Evolutionary conservation across 1,140 invertebrate species (phyloP), one percentile per base, ranked within the genome.

Genomic region (Thrips palmi): DNA sequence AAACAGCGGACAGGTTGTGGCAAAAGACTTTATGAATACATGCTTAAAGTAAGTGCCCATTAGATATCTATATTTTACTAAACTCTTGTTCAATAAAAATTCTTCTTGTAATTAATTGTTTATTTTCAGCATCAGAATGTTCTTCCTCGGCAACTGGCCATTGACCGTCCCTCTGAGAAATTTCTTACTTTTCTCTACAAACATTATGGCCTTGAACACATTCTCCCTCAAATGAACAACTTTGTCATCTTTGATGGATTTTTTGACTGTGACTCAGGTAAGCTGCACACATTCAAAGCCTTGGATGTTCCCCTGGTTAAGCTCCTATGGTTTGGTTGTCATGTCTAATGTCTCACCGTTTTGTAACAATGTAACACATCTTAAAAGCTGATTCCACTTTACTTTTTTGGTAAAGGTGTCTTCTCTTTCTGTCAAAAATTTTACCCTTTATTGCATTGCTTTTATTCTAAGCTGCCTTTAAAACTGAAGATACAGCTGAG

Each of bases 151-250:
- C 72, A 85, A 54, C 59, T 92, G 39, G 86, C 88, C 1, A 80
- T 94, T 43, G 88, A 94, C 56, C 67, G 82, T 36, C 89, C 89
- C 0, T 91, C 86, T 0, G 67, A 74, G 20, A 92, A 91, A 54
- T 78, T 92, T 46, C 59, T 86, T 25, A 67, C 66, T 14, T 94
- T 94, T 55, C 57, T 94, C 1, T 59, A 62, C 8, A 89, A 87
- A 55, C 77, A 92, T 57, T 93, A 89, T 51, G 64, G 63, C 29
- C 61, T 89, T 4, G 57, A 58, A 19, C 62, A 65, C 33, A 67
- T 72, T 14, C 72, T 88, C 47, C 74, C 74, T 7, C 85, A 89
- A 54, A 72, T 77, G 38, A 88, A 89, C 53, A 87, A 88, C 56
- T 91, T 85, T 63, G 83, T 87, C 2, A 69, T 89, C 18, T 91